Conservation (phyloP, 2,797 vertebrate species). For the Harpagifer antarcticus region DNA sequence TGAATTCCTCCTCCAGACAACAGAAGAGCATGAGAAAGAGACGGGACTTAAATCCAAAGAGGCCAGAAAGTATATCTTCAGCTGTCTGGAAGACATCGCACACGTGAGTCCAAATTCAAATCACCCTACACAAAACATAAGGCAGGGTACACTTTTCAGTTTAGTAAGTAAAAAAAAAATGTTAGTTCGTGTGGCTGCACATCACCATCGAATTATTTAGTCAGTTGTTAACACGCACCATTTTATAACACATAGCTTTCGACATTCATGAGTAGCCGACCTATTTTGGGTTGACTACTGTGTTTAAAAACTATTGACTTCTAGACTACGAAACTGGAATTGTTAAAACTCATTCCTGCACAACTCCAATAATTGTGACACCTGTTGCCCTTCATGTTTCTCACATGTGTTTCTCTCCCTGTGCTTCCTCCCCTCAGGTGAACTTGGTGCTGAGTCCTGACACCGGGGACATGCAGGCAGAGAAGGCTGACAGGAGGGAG, state of each 20-base stretch:
- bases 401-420: background rate
- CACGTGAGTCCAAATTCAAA: conserved; percentile 88
- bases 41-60: conserved; percentile 99
- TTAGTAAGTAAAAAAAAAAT: too few relatives aligned
- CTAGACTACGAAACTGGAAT: too few relatives aligned
- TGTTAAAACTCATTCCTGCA: too few relatives aligned
- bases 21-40: conserved; percentile 96
- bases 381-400: background rate
- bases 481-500: conserved; percentile 95
- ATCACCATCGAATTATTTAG: too few relatives aligned
- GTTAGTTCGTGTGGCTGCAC: too few relatives aligned
- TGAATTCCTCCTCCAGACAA: conserved; percentile 83
- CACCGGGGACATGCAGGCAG: conserved; percentile 93
- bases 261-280: too few relatives aligned
- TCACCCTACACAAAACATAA: background rate
- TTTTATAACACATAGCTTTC: too few relatives aligned
- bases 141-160: too few relatives aligned
- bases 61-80: conserved; percentile 99
- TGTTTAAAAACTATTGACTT: too few relatives aligned
- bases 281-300: too few relatives aligned
- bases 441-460: conserved; percentile 96
- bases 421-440: conserved; percentile 82
- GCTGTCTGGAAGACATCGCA: conserved; percentile 95
- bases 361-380: background rate
- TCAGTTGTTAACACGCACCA: too few relatives aligned